Evolutionary conservation across 2,888 invertebrate species (phyloP).

Genomic region (Itoplectis maculator): DNA sequence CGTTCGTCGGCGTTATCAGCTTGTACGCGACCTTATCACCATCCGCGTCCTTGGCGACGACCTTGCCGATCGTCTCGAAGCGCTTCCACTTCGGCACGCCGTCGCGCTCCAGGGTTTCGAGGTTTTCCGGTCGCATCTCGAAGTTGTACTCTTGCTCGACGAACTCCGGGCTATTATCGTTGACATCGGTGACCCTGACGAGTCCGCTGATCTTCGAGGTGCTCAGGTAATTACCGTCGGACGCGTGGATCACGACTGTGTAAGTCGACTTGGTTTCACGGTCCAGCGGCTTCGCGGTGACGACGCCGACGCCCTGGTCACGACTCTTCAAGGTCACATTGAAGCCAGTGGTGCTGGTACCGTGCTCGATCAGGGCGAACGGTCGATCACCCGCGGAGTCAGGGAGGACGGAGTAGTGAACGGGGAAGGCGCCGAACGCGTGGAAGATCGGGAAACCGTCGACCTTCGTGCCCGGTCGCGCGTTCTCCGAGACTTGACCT

Average conservation of each 20-base stretch:
- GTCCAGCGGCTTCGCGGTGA: constrained; percentile 92
- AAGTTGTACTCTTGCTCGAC: constrained; percentile 92
- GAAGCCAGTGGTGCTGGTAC: constrained; percentile 85
- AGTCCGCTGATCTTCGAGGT: constrained; percentile 91
- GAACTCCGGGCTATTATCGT: constrained; percentile 96
- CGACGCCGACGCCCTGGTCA: constrained; percentile 89
- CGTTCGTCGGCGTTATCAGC: constrained; percentile 91
- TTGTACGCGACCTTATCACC: constrained; percentile 97
- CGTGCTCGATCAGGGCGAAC: constrained; percentile 90
- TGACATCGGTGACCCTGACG: constrained; percentile 92
- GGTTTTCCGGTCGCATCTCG: constrained; percentile 85
- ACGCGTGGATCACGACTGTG: constrained; percentile 91
- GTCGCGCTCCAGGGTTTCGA: constrained; percentile 86
- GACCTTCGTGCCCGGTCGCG: constrained; percentile 90
- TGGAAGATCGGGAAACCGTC: constrained; percentile 90
- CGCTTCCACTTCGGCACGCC: constrained; percentile 89
- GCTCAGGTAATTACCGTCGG: constrained; percentile 92
- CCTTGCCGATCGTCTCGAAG: constrained; percentile 93
- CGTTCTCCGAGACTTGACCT: constrained; percentile 92
- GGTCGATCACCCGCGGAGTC: constrained; percentile 86
- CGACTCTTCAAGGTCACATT: constrained; percentile 79
- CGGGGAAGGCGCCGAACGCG: constrained; percentile 89
- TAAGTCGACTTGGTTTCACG: constrained; percentile 91
- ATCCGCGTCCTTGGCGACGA: constrained; percentile 95
- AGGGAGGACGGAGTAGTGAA: constrained; percentile 92